These are phyloP conservation scores for Sinella curviseta DNA, from an alignment of 1,140 invertebrate species.

Conservation along the genomic window DNA sequence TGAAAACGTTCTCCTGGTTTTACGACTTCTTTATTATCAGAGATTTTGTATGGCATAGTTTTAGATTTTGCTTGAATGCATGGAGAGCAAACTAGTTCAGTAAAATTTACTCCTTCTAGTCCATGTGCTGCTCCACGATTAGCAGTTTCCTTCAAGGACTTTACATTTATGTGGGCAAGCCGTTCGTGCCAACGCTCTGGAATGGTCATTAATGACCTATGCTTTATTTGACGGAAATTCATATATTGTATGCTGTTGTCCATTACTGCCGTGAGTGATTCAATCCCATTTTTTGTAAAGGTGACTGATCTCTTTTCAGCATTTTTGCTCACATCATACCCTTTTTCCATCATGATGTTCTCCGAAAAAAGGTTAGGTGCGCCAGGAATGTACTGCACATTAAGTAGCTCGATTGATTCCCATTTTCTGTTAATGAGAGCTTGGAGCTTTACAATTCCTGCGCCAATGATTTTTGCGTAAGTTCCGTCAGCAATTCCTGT, in stretches of 20 bases:
- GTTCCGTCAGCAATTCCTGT: not conserved
- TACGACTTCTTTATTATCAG: not conserved
- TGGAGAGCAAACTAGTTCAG: not conserved
- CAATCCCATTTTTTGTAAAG: not conserved
- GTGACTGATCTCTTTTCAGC: not conserved
- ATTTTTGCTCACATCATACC: slow-evolving; percentile 25
- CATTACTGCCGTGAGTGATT: not conserved
- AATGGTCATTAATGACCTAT: not conserved
- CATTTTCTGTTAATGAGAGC: slow-evolving; percentile 25
- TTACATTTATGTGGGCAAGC: not conserved
- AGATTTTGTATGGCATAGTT: not conserved
- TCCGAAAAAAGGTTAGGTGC: slow-evolving; percentile 7
- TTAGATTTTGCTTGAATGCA: not conserved
- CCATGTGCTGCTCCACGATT: not conserved
- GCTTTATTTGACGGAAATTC: not conserved
- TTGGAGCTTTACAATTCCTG: slow-evolving; percentile 30
- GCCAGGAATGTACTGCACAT: slow-evolving; percentile 34
- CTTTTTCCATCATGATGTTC: slow-evolving; percentile 22
- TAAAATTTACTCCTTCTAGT: not conserved
- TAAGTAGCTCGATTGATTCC: not conserved
- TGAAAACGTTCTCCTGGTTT: not conserved
- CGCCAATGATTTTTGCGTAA: not conserved
- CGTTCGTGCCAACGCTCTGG: slow-evolving; percentile 6
- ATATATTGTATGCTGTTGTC: not conserved
- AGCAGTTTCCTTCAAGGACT: not conserved